Percentiles rank a stretch among this genome's conserved stretches.
Conservation (phyloP, 2,888 invertebrate genomes). For the Drosophila mimetica region DNA sequence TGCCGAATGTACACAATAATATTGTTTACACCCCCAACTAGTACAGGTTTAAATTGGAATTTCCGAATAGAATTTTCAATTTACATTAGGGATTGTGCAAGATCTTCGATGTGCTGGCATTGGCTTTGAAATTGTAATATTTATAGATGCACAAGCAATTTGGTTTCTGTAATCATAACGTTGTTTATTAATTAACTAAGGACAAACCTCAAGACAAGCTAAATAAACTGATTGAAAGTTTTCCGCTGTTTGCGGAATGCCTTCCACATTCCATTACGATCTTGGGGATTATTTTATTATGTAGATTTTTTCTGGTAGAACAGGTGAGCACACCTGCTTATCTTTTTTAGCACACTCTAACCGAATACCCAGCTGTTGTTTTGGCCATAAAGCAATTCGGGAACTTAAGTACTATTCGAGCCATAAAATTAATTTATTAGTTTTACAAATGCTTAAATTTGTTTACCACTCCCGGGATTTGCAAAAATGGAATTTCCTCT, state of each 20-base stretch:
- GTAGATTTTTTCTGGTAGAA: conserved; percentile 5
- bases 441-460: conserved; percentile 62
- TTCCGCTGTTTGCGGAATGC: conserved; percentile 8
- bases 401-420: conserved; percentile 45
- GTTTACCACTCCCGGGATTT: conserved; percentile 51
- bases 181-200: conserved; percentile 29
- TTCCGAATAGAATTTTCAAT: conserved; percentile 38
- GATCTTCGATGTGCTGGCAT: conserved; percentile 20
- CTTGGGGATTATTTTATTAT: conserved; percentile 20
- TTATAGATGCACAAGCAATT: conserved; percentile 19
- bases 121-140: conserved; percentile 39
- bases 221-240: conserved; percentile 19
- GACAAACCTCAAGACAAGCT: conserved; percentile 4
- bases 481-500: conserved; percentile 22
- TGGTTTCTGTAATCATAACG: conserved; percentile 30
- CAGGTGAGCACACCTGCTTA: conserved; percentile 53
- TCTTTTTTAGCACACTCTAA: conserved; percentile 33
- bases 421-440: conserved; percentile 71
- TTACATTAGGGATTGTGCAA: conserved; percentile 37
- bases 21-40: conserved; percentile 27
- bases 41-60: conserved; percentile 47
- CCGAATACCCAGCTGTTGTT: conserved; percentile 18
- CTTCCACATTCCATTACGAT: not conserved
- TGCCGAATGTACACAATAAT: conserved; percentile 32
- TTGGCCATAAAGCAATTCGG: conserved; percentile 50